Conservation (phyloP, 37 sponge, comb jelly and placozoan species). For the Aphrocallistes beatrix region DNA sequence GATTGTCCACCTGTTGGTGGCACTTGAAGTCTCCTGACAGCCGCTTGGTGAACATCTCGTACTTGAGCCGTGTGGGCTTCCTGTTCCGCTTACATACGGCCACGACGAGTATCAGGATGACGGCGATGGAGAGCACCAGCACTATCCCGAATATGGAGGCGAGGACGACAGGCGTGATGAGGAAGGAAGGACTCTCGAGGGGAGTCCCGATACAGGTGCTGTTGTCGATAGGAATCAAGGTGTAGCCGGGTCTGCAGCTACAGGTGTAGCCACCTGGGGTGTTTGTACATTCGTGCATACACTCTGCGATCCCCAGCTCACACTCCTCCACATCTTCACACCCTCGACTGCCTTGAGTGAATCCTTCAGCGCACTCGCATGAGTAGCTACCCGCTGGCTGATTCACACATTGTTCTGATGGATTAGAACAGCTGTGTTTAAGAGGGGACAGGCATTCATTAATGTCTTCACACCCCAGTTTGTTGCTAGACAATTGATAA, state of each 20-base stretch:
- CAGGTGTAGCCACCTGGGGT: background rate
- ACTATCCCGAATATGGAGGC: background rate
- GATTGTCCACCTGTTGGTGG: background rate
- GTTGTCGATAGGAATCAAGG: background rate
- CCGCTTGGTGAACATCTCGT: background rate
- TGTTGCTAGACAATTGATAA: background rate
- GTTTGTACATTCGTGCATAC: background rate
- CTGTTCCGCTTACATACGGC: background rate
- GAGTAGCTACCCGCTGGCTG: background rate
- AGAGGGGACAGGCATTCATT: background rate
- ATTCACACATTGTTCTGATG: background rate
- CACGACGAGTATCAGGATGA: background rate
- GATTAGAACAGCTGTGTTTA: background rate
- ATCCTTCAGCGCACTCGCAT: background rate
- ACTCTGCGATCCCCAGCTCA: background rate
- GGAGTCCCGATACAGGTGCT: background rate
- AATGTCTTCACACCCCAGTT: background rate
- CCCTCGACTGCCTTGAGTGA: background rate
- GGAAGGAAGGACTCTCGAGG: background rate
- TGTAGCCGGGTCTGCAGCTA: background rate
- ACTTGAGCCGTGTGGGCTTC: background rate
- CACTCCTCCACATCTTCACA: background rate
- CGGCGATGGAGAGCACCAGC: background rate
- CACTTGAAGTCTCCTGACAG: conserved; percentile 5
- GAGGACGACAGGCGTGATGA: background rate